Evolutionary conservation across 2,113 vertebrate genomes (phyloP).

Genomic region (Glaucidium brasilianum): DNA sequence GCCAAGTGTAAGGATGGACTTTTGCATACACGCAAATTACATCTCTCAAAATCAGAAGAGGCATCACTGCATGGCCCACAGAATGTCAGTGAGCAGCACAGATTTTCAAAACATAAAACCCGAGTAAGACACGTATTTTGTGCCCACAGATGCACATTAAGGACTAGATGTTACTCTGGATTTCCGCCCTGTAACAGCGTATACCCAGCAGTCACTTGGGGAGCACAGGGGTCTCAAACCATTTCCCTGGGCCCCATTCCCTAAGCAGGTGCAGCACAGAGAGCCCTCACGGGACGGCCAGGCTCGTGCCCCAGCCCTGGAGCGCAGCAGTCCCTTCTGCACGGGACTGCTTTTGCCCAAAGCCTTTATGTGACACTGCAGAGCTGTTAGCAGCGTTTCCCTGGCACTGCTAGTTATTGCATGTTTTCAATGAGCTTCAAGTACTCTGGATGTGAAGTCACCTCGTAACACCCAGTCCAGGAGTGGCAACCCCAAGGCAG

Average conservation of each 20-base stretch:
- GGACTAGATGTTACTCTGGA: not conserved
- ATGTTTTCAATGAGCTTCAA: not conserved
- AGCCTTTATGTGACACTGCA: accelerated
- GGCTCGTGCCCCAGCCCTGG: not conserved
- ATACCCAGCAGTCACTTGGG: not conserved
- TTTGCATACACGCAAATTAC: not conserved
- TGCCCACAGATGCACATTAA: accelerated
- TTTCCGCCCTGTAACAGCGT: accelerated
- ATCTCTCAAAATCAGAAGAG: not conserved
- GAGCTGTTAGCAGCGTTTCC: not conserved
- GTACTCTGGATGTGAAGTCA: not conserved
- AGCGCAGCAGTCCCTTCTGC: not conserved
- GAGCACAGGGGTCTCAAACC: accelerated
- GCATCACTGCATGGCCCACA: accelerated
- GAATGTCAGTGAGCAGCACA: not conserved
- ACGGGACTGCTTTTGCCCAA: not conserved
- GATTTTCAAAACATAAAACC: not conserved
- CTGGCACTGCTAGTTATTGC: not conserved
- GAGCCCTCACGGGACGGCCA: accelerated
- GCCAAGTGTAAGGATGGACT: not conserved
- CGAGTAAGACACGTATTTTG: not conserved
- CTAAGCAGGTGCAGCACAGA: not conserved
- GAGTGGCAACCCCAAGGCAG: not conserved
- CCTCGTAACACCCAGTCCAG: not conserved
- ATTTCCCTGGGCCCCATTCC: not conserved